Conservation (phyloP, 2,888 invertebrate species). For the Acrobasis suavella region DNA sequence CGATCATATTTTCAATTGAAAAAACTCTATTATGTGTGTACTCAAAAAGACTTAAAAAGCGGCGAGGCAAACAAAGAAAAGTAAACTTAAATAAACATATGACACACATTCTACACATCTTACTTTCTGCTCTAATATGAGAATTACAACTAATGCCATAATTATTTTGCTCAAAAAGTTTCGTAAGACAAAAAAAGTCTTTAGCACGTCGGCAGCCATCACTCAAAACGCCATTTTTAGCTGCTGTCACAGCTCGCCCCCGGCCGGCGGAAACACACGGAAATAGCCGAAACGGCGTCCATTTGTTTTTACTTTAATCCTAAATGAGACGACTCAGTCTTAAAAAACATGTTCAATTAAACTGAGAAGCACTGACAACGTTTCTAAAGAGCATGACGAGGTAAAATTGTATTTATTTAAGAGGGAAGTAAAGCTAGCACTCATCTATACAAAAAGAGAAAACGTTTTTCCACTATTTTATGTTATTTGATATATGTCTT, state of each 20-base stretch:
- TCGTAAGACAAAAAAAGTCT: not conserved
- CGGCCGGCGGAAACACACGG: constrained; percentile 56
- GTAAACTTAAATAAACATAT: no score
- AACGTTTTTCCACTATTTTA: no score
- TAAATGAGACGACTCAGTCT: constrained; percentile 24
- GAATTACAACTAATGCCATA: no score
- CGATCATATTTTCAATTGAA: no score
- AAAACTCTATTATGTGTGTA: no score
- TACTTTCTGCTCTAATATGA: no score
- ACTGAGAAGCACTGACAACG: not conserved
- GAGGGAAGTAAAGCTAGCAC: no score
- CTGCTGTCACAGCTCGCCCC: constrained; percentile 27
- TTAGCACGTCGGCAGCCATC: constrained; percentile 13
- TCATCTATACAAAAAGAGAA: no score
- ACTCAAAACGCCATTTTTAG: constrained; percentile 22
- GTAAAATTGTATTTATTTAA: not conserved
- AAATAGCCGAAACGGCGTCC: constrained; percentile 56
- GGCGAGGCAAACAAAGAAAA: no score
- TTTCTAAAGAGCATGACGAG: not conserved
- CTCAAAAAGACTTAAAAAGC: no score
- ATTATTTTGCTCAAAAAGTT: not conserved
- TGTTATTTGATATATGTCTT: no score
- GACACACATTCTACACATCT: no score
- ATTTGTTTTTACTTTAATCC: constrained; percentile 40
- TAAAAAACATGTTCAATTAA: constrained; percentile 3